Conservation (phyloP, 2,797 vertebrate genomes). For the Cuniculus paca region DNA sequence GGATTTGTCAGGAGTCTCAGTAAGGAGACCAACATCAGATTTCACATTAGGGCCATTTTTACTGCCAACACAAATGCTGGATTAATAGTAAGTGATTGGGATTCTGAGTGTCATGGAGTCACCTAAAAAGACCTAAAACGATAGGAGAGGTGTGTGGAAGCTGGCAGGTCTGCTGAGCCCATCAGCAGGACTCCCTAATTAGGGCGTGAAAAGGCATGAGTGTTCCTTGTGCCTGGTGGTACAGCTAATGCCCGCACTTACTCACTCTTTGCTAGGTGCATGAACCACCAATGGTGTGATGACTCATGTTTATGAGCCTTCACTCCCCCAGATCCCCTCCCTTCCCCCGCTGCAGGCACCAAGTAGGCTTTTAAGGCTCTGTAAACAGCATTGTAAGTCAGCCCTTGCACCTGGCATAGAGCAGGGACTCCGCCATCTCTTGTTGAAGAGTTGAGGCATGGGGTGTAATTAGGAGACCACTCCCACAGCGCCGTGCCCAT, state of each 20-base stretch:
- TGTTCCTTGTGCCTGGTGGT: neutral
- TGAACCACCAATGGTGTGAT: fast-evolving
- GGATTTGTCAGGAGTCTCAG: neutral
- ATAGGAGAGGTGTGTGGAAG: neutral
- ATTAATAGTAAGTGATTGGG: neutral
- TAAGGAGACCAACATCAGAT: neutral
- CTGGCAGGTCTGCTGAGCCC: fast-evolving
- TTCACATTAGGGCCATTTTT: neutral
- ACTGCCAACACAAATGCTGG: neutral
- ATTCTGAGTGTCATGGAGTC: conserved; percentile 3
- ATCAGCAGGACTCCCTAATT: neutral
- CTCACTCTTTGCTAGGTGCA: neutral
- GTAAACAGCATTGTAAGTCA: neutral
- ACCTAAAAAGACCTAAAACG: neutral
- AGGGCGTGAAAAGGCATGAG: neutral
- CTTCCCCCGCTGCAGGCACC: neutral
- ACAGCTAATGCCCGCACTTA: neutral
- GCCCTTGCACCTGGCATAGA: neutral
- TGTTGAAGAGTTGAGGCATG: neutral
- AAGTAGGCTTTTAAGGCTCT: neutral
- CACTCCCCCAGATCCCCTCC: neutral
- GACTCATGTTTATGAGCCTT: neutral
- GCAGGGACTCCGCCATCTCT: neutral
- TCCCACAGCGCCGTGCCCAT: neutral
- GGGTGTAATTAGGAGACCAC: neutral